These are phyloP conservation scores for Lophotriccus pileatus DNA, from an alignment of 2,797 vertebrate species.

Conservation along the genomic window DNA sequence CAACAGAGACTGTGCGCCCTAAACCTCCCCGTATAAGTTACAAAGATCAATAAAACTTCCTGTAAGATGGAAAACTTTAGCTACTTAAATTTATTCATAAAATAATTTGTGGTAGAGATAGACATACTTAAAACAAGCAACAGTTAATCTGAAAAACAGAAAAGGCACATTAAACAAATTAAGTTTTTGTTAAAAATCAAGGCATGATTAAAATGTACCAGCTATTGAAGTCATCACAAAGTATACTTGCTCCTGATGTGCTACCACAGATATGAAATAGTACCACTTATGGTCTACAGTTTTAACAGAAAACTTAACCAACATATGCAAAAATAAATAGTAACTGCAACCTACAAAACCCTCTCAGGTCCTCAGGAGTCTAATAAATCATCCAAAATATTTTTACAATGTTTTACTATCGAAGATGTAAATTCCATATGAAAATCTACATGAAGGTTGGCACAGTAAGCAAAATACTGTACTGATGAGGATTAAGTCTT, in stretches of 20 bases:
- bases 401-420: neutral
- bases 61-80: neutral
- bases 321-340: neutral
- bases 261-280: neutral
- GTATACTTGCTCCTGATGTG: neutral
- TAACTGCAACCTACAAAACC: neutral
- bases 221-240: neutral
- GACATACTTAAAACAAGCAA: neutral
- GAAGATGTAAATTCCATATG: neutral
- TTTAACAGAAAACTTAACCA: neutral
- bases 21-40: neutral
- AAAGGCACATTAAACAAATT: neutral
- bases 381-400: neutral
- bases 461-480: neutral
- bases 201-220: neutral
- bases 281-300: neutral
- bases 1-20: neutral
- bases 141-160: neutral
- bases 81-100: neutral
- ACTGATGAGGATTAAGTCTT: neutral
- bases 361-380: neutral
- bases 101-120: neutral
- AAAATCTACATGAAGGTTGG: neutral
- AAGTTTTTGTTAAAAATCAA: neutral
- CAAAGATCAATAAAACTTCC: neutral